These are phyloP conservation scores for Lampris incognitus DNA, from an alignment of 2,113 vertebrate genomes.

Conservation along the genomic window DNA sequence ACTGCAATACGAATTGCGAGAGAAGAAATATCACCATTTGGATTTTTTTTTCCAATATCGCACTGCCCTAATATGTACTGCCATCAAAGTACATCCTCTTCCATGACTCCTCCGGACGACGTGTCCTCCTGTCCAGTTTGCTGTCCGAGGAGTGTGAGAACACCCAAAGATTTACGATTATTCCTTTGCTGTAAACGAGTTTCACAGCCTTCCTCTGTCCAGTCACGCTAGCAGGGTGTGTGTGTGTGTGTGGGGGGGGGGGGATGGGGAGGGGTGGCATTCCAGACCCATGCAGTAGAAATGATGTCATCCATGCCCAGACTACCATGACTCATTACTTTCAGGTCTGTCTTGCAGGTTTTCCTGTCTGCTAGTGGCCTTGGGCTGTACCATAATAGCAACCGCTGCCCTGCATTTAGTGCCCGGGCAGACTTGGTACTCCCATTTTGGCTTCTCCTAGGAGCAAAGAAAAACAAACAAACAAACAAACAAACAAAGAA, in stretches of 20 bases:
- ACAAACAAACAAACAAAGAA: no score
- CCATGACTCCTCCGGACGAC: no score
- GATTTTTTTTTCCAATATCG: no score
- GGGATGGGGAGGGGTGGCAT: constrained; percentile 32
- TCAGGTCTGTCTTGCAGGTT: constrained; percentile 15
- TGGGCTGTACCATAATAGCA: constrained; percentile 21
- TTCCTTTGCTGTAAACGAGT: constrained; percentile 31
- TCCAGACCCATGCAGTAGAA: constrained; percentile 64
- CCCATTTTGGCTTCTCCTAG: not conserved
- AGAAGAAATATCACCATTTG: no score
- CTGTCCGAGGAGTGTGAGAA: not conserved
- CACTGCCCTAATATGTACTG: no score
- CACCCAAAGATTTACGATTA: not conserved
- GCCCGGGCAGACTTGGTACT: constrained; percentile 42
- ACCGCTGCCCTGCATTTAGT: constrained; percentile 39
- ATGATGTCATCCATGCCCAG: constrained; percentile 69
- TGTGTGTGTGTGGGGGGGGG: not conserved
- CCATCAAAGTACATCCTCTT: no score
- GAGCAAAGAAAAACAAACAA: constrained; percentile 11
- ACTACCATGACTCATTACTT: constrained; percentile 69
- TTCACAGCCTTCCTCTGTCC: constrained; percentile 51
- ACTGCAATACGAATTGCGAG: no score
- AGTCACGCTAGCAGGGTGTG: constrained; percentile 7
- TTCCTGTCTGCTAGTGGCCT: not conserved
- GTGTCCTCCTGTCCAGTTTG: no score